A percentile compares a stretch with the other conserved stretches of the same genome.
Evolutionary conservation across 2,113 vertebrate species (phyloP).

Genomic region (Silurus glanis): DNA sequence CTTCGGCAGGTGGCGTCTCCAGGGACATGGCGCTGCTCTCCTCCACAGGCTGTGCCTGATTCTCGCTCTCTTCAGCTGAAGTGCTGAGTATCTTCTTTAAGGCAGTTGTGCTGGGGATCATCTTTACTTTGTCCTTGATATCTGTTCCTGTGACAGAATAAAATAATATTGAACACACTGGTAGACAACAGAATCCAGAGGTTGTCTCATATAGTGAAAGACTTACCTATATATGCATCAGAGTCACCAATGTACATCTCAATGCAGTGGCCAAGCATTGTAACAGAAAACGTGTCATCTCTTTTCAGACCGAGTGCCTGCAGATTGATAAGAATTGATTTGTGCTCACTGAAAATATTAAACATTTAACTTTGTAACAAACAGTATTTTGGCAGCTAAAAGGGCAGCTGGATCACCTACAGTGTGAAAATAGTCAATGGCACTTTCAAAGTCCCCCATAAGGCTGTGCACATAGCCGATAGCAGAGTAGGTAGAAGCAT

Average conservation of each 20-base stretch:
- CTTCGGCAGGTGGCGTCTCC: slow-evolving; percentile 81
- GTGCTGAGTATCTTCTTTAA: slow-evolving; percentile 93
- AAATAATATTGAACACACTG: background rate
- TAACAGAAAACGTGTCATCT: slow-evolving; percentile 97
- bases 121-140: slow-evolving; percentile 91
- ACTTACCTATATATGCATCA: slow-evolving; percentile 92
- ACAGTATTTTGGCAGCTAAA: background rate
- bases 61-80: slow-evolving; percentile 81
- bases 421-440: slow-evolving; percentile 98
- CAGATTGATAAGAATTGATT: background rate
- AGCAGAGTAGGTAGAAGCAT: slow-evolving; percentile 93
- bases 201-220: background rate
- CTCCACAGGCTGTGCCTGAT: slow-evolving; percentile 79
- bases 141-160: slow-evolving; percentile 82
- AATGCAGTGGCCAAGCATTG: slow-evolving; percentile 98
- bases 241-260: slow-evolving; percentile 99
- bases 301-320: slow-evolving; percentile 96
- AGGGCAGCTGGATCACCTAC: slow-evolving; percentile 65
- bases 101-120: slow-evolving; percentile 83
- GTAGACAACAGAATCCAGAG: background rate
- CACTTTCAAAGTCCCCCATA: slow-evolving; percentile 96
- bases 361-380: too few species aligned
- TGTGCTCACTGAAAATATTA: background rate
- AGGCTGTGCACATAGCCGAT: slow-evolving; percentile 97
- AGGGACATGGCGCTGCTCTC: slow-evolving; percentile 80